Percentiles rank a stretch among this genome's conserved stretches.
These are phyloP conservation scores for Suillia variegata DNA, from an alignment of 2,888 invertebrate genomes.

Conservation along the genomic window DNA sequence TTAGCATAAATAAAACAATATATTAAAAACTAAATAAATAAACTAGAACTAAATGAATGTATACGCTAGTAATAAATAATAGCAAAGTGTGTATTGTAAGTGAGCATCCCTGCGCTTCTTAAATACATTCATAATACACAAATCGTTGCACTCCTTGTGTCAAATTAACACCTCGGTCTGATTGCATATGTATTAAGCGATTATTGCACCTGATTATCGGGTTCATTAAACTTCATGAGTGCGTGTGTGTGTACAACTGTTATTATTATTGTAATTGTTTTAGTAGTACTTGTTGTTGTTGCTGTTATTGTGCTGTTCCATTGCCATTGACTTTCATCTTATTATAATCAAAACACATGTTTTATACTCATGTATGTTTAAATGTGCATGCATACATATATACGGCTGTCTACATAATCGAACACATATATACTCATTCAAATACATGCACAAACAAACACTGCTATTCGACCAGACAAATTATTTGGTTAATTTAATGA, in stretches of 20 bases:
- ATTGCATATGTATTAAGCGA: constrained; percentile 22
- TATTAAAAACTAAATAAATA: too few species aligned
- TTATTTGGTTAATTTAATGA: constrained; percentile 29
- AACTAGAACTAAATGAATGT: too few species aligned
- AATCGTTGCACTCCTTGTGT: too few species aligned
- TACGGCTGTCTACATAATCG: not conserved
- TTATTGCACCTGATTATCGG: constrained; percentile 38
- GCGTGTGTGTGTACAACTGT: too few species aligned
- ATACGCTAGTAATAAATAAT: too few species aligned
- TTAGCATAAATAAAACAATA: too few species aligned
- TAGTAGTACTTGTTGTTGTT: not conserved
- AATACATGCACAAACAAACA: not conserved
- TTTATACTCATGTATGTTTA: too few species aligned
- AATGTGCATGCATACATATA: too few species aligned
- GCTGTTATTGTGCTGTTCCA: constrained; percentile 21
- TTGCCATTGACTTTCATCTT: constrained; percentile 52
- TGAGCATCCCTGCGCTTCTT: too few species aligned
- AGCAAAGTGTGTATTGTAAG: too few species aligned
- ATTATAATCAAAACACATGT: constrained; percentile 44
- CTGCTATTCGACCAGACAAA: constrained; percentile 17
- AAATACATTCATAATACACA: too few species aligned
- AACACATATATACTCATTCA: constrained; percentile 3
- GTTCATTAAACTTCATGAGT: constrained; percentile 39
- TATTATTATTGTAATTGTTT: not conserved
- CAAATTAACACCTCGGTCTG: not conserved